Evolutionary conservation across 2,113 vertebrate species (phyloP).

Genomic region (Elanoides forficatus): DNA sequence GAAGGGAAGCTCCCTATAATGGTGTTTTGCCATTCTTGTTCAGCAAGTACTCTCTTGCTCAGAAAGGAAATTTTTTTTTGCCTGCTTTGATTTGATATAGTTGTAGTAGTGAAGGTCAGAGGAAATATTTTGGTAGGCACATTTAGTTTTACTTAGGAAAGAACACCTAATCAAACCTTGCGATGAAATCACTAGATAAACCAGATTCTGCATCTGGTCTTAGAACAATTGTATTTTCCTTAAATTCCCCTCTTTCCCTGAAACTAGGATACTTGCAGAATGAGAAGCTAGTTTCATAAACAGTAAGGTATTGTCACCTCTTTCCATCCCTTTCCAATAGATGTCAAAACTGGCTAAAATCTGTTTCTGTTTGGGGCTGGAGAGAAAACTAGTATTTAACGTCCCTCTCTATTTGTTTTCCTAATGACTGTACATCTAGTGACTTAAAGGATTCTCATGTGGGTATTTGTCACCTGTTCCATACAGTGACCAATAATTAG

Average conservation of each 20-base stretch:
- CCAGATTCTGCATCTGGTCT: not conserved
- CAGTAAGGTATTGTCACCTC: not conserved
- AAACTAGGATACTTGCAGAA: not conserved
- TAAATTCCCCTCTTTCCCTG: not conserved
- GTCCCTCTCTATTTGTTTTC: not conserved
- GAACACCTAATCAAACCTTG: not conserved
- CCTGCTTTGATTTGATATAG: not conserved
- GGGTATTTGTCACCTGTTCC: slow-evolving; percentile 37
- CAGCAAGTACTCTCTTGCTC: not conserved
- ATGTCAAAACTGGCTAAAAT: not conserved
- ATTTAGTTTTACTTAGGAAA: not conserved
- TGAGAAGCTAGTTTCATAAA: not conserved
- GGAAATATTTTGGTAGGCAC: not conserved
- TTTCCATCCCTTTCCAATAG: not conserved
- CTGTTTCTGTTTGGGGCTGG: not conserved
- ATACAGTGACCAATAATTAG: slow-evolving; percentile 24
- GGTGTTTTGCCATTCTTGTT: not conserved
- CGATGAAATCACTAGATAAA: not conserved
- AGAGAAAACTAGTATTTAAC: not conserved
- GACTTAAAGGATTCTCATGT: slow-evolving; percentile 10
- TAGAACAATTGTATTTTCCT: not conserved
- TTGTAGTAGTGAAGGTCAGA: not conserved
- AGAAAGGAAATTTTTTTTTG: not conserved
- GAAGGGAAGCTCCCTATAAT: not conserved
- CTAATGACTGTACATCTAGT: not conserved